A percentile compares a stretch with the other conserved stretches of the same genome.
phyloP scores from a whole-genome alignment of 1,140 invertebrate species.

The Leptopilina boulardi region DNA sequence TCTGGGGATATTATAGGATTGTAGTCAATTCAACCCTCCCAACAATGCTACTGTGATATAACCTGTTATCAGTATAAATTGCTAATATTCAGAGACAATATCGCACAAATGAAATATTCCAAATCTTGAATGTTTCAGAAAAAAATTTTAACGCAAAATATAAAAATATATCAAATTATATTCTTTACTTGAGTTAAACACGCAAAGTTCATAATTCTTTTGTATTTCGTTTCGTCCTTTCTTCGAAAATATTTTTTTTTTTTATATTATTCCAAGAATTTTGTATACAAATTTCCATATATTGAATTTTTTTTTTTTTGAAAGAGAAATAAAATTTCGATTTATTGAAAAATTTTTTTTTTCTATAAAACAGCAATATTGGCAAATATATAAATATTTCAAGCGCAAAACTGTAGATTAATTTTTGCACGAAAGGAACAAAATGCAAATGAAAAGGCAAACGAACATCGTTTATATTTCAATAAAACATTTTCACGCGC shows the following conservation, averaged over 20 bases:
- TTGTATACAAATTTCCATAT: too few relatives aligned
- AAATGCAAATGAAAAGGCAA: slow-evolving; percentile 22
- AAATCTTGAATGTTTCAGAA: neutral
- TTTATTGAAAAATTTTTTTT: too few relatives aligned
- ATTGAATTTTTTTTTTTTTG: too few relatives aligned
- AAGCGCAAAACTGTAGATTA: neutral
- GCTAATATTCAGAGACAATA: neutral
- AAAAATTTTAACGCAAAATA: too few relatives aligned
- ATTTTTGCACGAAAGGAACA: neutral
- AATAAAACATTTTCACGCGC: slow-evolving; percentile 20
- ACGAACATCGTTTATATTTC: neutral
- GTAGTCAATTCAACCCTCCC: slow-evolving; percentile 27
- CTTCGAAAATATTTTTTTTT: neutral
- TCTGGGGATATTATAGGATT: slow-evolving; percentile 14
- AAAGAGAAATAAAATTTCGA: too few relatives aligned
- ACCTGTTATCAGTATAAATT: slow-evolving; percentile 9
- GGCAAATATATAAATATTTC: too few relatives aligned
- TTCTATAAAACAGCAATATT: too few relatives aligned
- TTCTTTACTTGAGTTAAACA: neutral
- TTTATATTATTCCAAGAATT: neutral
- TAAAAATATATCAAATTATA: too few relatives aligned
- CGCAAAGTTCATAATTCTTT: neutral
- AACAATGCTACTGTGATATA: slow-evolving; percentile 25
- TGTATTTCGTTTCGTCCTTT: too few relatives aligned
- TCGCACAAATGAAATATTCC: neutral